Conservation (phyloP, 2,797 vertebrate genomes). For the Trematomus bernacchii region DNA sequence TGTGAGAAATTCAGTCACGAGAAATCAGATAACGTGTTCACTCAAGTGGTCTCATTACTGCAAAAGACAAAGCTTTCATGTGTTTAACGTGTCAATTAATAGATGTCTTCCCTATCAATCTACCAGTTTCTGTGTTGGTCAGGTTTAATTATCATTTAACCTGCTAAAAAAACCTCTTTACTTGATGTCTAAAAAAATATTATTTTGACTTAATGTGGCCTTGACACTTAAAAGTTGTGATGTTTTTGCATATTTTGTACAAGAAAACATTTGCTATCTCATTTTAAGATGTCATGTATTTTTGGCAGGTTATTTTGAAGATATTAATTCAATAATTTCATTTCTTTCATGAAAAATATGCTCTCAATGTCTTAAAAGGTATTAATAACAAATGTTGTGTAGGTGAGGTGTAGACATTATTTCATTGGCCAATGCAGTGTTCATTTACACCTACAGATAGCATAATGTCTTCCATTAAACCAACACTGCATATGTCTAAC, state of each 20-base stretch:
- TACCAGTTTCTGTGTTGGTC: not conserved
- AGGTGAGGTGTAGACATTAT: slow-evolving; percentile 32
- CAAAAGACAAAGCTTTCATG: not conserved
- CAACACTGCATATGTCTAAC: slow-evolving; percentile 40
- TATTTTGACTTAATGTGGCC: too few relatives aligned
- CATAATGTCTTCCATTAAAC: slow-evolving; percentile 44
- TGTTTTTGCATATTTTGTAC: not conserved
- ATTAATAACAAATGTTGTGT: slow-evolving; percentile 24
- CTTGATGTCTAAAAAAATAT: too few relatives aligned
- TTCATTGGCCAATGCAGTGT: slow-evolving; percentile 23
- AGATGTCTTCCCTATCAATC: not conserved
- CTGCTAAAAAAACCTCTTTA: too few relatives aligned
- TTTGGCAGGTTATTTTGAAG: not conserved
- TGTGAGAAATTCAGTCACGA: not conserved
- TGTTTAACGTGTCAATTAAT: not conserved
- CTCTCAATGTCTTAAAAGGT: slow-evolving; percentile 18
- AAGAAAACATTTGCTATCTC: not conserved
- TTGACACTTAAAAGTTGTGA: not conserved
- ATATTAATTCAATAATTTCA: not conserved
- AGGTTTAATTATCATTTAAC: too few relatives aligned
- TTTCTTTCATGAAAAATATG: slow-evolving; percentile 3
- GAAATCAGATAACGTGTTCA: slow-evolving; percentile 1
- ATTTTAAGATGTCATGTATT: not conserved
- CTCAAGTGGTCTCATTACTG: not conserved
- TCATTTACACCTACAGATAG: slow-evolving; percentile 29